Conservation (phyloP, 2,797 vertebrate species). For the Pangasius djambal region DNA sequence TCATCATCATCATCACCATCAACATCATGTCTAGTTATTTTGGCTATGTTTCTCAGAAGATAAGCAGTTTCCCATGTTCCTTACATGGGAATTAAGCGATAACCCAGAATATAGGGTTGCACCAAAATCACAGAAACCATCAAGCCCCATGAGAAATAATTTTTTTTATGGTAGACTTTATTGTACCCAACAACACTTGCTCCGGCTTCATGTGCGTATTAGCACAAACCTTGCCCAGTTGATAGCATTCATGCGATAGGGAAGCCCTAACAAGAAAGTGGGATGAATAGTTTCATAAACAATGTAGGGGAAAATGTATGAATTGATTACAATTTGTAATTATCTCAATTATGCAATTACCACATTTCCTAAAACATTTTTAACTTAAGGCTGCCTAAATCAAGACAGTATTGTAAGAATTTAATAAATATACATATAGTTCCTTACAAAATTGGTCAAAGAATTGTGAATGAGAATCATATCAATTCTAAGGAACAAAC, state of each 20-base stretch:
- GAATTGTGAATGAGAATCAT: background rate
- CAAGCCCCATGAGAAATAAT: background rate
- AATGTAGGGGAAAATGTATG: background rate
- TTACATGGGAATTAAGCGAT: background rate
- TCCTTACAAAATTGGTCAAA: background rate
- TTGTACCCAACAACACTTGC: background rate
- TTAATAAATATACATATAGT: background rate
- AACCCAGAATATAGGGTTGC: background rate
- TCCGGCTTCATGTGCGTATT: background rate
- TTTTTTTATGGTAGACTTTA: background rate
- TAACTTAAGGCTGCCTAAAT: background rate
- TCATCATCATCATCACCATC: no score
- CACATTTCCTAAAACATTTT: background rate
- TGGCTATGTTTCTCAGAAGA: background rate
- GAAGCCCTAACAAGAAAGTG: background rate
- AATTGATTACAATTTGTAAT: background rate
- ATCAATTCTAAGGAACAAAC: no score
- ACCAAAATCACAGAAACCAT: background rate
- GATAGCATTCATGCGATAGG: background rate
- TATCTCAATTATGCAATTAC: background rate
- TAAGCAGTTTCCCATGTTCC: background rate
- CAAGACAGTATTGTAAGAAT: background rate
- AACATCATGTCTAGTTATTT: background rate
- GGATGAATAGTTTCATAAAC: no score
- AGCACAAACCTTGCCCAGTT: background rate